Evolutionary conservation across 2,888 invertebrate species (phyloP), one percentile per base, ranked within the genome.

Genomic region (Acanthosepion pharaonis): DNA sequence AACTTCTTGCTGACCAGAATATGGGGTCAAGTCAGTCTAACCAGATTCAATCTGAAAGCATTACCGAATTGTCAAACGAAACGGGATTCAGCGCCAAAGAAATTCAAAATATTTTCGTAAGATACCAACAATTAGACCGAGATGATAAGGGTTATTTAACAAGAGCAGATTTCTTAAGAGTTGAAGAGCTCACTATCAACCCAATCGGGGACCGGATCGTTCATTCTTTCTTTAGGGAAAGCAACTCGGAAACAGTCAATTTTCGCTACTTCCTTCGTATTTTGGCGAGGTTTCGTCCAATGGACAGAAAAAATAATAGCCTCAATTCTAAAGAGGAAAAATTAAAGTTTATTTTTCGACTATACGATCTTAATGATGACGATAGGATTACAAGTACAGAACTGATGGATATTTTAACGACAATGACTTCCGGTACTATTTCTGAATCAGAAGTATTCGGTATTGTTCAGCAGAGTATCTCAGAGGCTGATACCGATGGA

Each of bases 181-280:
- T 93, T 28, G 18, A 0, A 0, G 93, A 93, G 49, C 53, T 93
- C 15, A 28, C 53, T 9, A 93, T 93, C 9, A 93, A 93, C 48
- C 93, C 93, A 11, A 49, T 93, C n/a, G 53, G 93, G 18, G 93
- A 93, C n/a, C 93, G 93, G 23, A 93, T 93, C n/a, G 51, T 93
- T 2, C 93, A 93, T 49, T 49, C n/a, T n/a, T 53, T 93, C 53
- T 93, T 93, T 53, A 93, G n/a, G 15, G 49, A 93, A 15, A 53
- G 51, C 93, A 25, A 93, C 5, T 53, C 51, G 11, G 93, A 93
- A 49, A 53, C 18, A 25, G 53, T 93, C 3, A n/a, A 6, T 93
- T 93, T 93, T 51, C 28, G 18, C 28, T 2, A 93, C 18, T 93
- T 93, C 28, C 15, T 51, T 48, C 49, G 53, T 18, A 23, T 49